Evolutionary conservation across 2,113 vertebrate species (phyloP).

Genomic region (Tamias sibiricus): DNA sequence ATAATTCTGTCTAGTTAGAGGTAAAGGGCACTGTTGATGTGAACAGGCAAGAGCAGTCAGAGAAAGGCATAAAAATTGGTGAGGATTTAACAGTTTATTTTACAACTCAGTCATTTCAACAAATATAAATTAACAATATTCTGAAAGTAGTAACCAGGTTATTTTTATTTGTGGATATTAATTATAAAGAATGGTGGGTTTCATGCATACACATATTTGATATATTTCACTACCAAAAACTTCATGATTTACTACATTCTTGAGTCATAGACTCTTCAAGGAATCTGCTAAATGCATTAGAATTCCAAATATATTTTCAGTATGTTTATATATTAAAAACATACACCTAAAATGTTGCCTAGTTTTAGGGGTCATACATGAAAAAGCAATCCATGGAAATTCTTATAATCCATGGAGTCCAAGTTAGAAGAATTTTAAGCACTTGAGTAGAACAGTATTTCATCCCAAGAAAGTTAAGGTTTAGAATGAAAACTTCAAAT

Average conservation of each 20-base stretch:
- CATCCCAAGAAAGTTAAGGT: neutral
- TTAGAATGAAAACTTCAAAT: neutral
- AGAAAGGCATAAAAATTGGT: neutral
- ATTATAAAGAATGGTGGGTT: neutral
- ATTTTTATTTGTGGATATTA: neutral
- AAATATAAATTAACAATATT: conserved; percentile 43
- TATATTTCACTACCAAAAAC: neutral
- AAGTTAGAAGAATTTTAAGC: neutral
- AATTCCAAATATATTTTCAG: neutral
- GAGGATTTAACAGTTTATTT: conserved; percentile 2
- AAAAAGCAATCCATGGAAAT: neutral
- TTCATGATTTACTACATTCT: neutral
- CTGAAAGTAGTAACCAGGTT: neutral
- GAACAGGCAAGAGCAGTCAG: neutral
- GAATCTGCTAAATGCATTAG: neutral
- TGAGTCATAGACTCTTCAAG: neutral
- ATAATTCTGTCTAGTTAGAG: conserved; percentile 7
- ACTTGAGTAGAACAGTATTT: neutral
- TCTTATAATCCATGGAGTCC: neutral
- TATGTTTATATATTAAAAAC: neutral
- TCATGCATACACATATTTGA: neutral
- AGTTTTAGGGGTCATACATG: neutral
- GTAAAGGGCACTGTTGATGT: neutral
- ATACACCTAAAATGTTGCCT: neutral
- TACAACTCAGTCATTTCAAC: neutral